These are phyloP conservation scores for Meloe dianella DNA, from an alignment of 2,888 invertebrate species.

Conservation along the genomic window DNA sequence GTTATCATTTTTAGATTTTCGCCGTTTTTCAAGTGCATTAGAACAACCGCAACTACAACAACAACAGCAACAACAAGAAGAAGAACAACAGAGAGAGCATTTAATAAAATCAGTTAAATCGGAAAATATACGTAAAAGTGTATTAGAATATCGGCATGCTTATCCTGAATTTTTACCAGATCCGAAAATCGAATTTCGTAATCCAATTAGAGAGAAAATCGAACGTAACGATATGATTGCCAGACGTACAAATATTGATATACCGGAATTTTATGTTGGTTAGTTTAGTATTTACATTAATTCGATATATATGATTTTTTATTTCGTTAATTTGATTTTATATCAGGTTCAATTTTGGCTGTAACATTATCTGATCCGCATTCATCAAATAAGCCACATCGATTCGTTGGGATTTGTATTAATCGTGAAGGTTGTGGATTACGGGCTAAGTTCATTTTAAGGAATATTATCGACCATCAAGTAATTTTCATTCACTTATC, in stretches of 20 bases:
- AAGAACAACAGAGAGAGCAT: not conserved
- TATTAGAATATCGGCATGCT: conserved; percentile 68
- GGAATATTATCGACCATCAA: conserved; percentile 93
- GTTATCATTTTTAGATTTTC: not conserved
- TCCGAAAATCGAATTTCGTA: conserved; percentile 78
- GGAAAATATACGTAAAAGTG: conserved; percentile 35
- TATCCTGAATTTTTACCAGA: conserved; percentile 95
- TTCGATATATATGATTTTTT: conserved; percentile 25
- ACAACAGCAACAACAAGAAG: not conserved
- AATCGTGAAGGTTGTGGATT: conserved; percentile 82
- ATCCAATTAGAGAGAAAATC: conserved; percentile 82
- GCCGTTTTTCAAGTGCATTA: not conserved
- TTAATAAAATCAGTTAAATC: conserved; percentile 10
- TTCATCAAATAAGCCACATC: conserved; percentile 80
- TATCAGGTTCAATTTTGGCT: conserved; percentile 81
- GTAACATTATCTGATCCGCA: conserved; percentile 87
- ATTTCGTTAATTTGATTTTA: not conserved
- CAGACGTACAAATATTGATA: conserved; percentile 78
- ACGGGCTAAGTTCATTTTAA: conserved; percentile 81
- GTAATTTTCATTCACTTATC: conserved; percentile 38
- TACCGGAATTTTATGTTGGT: conserved; percentile 99
- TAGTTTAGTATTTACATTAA: conserved; percentile 45
- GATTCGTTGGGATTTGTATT: conserved; percentile 96
- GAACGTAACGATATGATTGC: conserved; percentile 93
- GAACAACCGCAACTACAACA: conserved; percentile 1